These are phyloP conservation scores for Hemicentrotus pulcherrimus DNA, from an alignment of 35 echinoderm and acorn worm genomes.

Conservation along the genomic window DNA sequence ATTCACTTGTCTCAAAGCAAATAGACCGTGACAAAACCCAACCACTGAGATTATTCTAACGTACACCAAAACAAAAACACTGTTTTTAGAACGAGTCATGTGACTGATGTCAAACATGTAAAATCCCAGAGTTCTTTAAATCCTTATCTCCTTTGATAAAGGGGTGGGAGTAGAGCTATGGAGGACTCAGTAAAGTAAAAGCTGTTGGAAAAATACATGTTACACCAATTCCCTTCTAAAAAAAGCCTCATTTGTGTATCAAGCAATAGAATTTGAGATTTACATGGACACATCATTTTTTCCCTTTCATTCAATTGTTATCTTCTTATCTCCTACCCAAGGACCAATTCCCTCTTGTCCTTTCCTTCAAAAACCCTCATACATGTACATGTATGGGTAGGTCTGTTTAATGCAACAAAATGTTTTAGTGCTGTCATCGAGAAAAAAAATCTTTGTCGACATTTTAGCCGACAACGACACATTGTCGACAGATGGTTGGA, in stretches of 20 bases:
- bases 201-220: not conserved
- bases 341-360: not conserved
- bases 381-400: too few species aligned
- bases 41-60: not conserved
- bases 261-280: too few species aligned
- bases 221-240: too few species aligned
- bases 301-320: not conserved
- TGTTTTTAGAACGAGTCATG: not conserved
- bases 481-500: too few species aligned
- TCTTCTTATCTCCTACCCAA: not conserved
- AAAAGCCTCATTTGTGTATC: too few species aligned
- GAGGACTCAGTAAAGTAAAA: not conserved
- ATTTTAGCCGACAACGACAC: too few species aligned
- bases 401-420: too few species aligned
- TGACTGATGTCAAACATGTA: not conserved
- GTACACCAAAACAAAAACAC: not conserved
- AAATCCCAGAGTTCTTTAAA: not conserved
- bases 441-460: too few species aligned
- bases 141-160: not conserved
- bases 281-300: not conserved
- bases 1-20: not conserved
- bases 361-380: not conserved
- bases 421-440: too few species aligned
- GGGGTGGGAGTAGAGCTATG: not conserved
- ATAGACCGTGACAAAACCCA: not conserved